phyloP scores from a whole-genome alignment of 1,140 invertebrate genomes.

The Mylabris phalerata region DNA sequence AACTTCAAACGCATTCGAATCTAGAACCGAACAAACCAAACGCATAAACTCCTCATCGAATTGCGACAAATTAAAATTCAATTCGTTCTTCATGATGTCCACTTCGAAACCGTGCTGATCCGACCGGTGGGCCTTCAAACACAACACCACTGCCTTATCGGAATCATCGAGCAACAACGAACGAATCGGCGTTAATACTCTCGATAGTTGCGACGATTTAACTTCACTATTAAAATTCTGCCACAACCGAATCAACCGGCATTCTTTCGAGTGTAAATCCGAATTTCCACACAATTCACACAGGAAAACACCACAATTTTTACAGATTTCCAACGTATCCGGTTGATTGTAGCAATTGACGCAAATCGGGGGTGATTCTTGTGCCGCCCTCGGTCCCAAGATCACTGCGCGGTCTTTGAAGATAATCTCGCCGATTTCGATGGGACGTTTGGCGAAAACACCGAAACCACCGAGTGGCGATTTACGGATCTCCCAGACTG shows the following conservation, averaged over 20 bases:
- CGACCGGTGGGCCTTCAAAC: slow-evolving; percentile 50
- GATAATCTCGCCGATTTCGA: slow-evolving; percentile 57
- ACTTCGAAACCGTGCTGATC: slow-evolving; percentile 52
- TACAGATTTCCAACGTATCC: slow-evolving; percentile 45
- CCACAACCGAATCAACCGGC: slow-evolving; percentile 50
- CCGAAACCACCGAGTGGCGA: slow-evolving; percentile 49
- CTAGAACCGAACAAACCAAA: slow-evolving; percentile 54
- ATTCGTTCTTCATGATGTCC: slow-evolving; percentile 48
- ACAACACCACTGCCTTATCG: slow-evolving; percentile 48
- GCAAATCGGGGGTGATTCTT: slow-evolving; percentile 42
- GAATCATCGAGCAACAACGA: slow-evolving; percentile 48
- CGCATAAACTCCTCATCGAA: slow-evolving; percentile 57
- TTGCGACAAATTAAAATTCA: slow-evolving; percentile 47
- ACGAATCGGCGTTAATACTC: slow-evolving; percentile 54
- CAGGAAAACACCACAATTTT: slow-evolving; percentile 52
- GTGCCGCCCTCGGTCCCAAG: slow-evolving; percentile 51
- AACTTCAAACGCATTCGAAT: slow-evolving; percentile 71
- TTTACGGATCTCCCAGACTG: slow-evolving; percentile 26
- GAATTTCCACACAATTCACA: slow-evolving; percentile 54
- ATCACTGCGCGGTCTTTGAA: slow-evolving; percentile 60
- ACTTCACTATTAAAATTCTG: slow-evolving; percentile 27
- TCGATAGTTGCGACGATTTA: slow-evolving; percentile 43
- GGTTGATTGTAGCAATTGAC: slow-evolving; percentile 49
- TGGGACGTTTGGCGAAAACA: slow-evolving; percentile 56
- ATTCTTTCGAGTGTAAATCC: slow-evolving; percentile 50